Percentiles rank a stretch among this genome's conserved stretches.
Conservation (phyloP, 2,797 vertebrate genomes). For the Leptodactylus fallax region DNA sequence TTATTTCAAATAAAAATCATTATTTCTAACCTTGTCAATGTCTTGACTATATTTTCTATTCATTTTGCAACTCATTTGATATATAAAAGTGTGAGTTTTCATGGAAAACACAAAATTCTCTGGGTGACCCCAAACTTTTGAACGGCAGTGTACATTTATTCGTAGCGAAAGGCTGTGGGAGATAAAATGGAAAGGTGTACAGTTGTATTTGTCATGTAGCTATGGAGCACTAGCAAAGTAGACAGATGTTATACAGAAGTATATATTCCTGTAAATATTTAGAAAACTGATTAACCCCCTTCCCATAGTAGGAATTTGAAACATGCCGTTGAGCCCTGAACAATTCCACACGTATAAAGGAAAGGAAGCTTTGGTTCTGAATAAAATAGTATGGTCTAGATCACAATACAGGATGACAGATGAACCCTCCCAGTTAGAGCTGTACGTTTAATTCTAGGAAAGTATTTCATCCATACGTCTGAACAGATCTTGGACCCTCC, state of each 20-base stretch:
- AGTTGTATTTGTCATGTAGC: not conserved
- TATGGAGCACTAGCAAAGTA: not conserved
- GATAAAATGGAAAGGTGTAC: not conserved
- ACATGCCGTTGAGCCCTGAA: not conserved
- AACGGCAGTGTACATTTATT: too few relatives aligned
- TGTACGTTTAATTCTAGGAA: slow-evolving; percentile 39
- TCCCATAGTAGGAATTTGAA: slow-evolving; percentile 39
- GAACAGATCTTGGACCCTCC: slow-evolving; percentile 49
- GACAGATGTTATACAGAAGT: slow-evolving; percentile 45
- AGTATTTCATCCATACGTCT: slow-evolving; percentile 58
- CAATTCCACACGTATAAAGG: slow-evolving; percentile 24
- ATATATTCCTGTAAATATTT: slow-evolving; percentile 49
- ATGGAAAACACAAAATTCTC: too few relatives aligned
- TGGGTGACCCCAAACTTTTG: too few relatives aligned
- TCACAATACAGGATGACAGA: slow-evolving; percentile 30
- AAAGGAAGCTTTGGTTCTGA: not conserved
- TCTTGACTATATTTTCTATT: too few relatives aligned
- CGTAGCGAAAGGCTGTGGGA: not conserved
- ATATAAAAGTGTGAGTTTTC: too few relatives aligned
- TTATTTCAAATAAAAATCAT: too few relatives aligned
- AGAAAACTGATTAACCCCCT: slow-evolving; percentile 44
- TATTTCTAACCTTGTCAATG: too few relatives aligned
- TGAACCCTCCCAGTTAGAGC: slow-evolving; percentile 39
- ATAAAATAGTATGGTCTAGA: slow-evolving; percentile 12
- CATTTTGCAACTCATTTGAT: too few relatives aligned